These are phyloP conservation scores for Cephus sareptanus DNA, from an alignment of 2,888 invertebrate genomes.

Conservation along the genomic window DNA sequence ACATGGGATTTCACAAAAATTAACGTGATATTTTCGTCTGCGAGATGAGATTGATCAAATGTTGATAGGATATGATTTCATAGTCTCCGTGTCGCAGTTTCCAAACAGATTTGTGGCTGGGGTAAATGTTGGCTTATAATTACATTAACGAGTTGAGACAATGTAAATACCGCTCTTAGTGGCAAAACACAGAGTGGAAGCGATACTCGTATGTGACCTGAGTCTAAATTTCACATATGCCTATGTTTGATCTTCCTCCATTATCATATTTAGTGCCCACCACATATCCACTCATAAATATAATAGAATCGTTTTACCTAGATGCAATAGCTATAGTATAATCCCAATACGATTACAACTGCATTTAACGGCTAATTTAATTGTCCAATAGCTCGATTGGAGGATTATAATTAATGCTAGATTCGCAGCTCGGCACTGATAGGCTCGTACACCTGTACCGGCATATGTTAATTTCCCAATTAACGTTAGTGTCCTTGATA, in stretches of 20 bases:
- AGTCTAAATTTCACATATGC: background rate
- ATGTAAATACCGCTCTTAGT: background rate
- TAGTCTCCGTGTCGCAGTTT: background rate
- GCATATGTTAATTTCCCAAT: background rate
- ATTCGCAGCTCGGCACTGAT: background rate
- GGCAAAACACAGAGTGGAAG: background rate
- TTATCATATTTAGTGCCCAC: background rate
- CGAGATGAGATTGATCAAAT: background rate
- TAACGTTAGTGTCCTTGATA: background rate
- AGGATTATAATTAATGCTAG: background rate
- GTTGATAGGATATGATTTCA: background rate
- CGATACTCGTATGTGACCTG: background rate
- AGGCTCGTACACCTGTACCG: background rate
- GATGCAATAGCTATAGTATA: background rate
- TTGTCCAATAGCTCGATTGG: background rate
- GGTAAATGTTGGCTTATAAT: background rate
- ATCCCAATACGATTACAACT: background rate
- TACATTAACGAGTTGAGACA: background rate
- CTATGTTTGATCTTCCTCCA: background rate
- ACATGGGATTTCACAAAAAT: background rate
- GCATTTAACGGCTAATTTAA: background rate
- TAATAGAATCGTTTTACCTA: background rate
- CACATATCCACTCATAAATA: background rate
- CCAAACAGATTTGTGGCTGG: background rate
- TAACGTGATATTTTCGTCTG: background rate